Evolutionary conservation across 2,797 vertebrate species (phyloP).

Genomic region (Acipenser ruthenus): DNA sequence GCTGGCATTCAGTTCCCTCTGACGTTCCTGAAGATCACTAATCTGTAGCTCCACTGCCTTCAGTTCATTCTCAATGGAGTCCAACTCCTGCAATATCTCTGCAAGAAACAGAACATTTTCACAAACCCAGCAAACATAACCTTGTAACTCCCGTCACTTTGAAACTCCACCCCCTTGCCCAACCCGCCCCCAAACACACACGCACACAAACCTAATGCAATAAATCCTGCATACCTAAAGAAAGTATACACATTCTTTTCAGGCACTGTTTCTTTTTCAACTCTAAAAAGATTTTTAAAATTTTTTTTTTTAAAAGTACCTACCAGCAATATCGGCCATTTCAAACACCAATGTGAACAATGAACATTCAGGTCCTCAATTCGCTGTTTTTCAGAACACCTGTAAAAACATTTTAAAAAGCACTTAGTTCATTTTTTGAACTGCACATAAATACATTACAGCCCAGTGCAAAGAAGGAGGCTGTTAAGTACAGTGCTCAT

Average conservation of each 20-base stretch:
- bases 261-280: too few species aligned
- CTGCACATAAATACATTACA: too few species aligned
- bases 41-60: conserved; percentile 78
- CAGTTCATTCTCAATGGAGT: conserved; percentile 71
- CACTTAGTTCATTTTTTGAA: too few species aligned
- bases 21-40: conserved; percentile 74
- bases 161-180: conserved; percentile 11
- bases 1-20: conserved; percentile 64
- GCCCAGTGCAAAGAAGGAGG: too few species aligned
- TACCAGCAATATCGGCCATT: conserved; percentile 12
- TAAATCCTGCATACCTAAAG: too few species aligned
- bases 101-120: neutral
- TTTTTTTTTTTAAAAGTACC: neutral
- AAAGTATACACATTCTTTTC: neutral
- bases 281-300: neutral
- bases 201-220: too few species aligned
- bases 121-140: neutral
- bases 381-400: too few species aligned
- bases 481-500: too few species aligned
- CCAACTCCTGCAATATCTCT: conserved; percentile 72
- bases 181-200: conserved; percentile 20
- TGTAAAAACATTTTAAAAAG: too few species aligned
- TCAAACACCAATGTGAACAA: neutral
- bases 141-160: conserved; percentile 7
- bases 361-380: too few species aligned